phyloP scores from a whole-genome alignment of 2,797 vertebrate genomes.

The Oryzias sinensis region DNA sequence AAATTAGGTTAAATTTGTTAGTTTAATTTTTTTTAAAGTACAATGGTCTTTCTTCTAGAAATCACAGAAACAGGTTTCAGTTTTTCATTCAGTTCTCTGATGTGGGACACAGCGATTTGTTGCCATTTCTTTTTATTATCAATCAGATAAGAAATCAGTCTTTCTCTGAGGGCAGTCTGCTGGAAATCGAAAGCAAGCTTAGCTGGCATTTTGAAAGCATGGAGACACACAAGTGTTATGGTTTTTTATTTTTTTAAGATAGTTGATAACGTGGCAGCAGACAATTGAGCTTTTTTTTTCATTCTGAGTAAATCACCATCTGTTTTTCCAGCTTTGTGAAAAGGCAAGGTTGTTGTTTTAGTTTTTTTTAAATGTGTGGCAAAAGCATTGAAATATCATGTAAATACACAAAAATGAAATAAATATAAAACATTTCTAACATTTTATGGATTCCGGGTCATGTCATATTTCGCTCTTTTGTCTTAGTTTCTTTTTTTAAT shows the following conservation, averaged over 20 bases:
- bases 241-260: slow-evolving; percentile 30
- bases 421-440: too few relatives aligned
- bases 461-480: too few relatives aligned
- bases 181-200: slow-evolving; percentile 15
- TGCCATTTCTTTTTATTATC: slow-evolving; percentile 42
- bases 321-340: too few relatives aligned
- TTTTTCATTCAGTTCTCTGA: not conserved
- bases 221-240: slow-evolving; percentile 29
- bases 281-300: not conserved
- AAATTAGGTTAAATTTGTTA: too few relatives aligned
- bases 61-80: not conserved
- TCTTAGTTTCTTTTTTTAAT: too few relatives aligned
- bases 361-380: too few relatives aligned
- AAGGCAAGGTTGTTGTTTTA: too few relatives aligned
- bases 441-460: too few relatives aligned
- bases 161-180: slow-evolving; percentile 23
- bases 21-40: not conserved
- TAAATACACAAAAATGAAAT: too few relatives aligned
- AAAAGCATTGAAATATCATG: too few relatives aligned
- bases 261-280: slow-evolving; percentile 20
- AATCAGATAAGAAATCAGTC: slow-evolving; percentile 35
- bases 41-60: not conserved
- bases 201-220: slow-evolving; percentile 44
- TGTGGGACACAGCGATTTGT: slow-evolving; percentile 10
- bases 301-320: too few relatives aligned